Evolutionary conservation across 2,888 invertebrate species (phyloP), one percentile per base, ranked within the genome.

Genomic region (Eremobia ochroleuca): DNA sequence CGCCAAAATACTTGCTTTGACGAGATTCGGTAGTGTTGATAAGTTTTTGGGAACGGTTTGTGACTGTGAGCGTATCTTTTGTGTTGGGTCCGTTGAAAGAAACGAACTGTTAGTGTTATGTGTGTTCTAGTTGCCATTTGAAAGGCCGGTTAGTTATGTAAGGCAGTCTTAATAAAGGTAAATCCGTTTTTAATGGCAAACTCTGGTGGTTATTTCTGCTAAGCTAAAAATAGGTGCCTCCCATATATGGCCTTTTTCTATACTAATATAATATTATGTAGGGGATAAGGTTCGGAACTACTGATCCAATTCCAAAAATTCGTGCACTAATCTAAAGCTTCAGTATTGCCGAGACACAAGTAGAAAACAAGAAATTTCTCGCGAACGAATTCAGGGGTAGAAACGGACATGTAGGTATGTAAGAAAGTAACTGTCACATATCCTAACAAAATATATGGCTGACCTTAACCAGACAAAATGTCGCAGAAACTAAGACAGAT

Each of bases 1-100:
- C 92, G 91, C 92, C 90, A 91, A 93, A 93, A 92, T 91, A 93
- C 92, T 94, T 88, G 79, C 82, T 74, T 91, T 93, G 93, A 93
- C 92, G 91, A 92, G 92, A 90, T 87, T 81, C 88, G 74, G 83
- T 89, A 73, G 86, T 85, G 78, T 86, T 87, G 74, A 83, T 90
- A 87, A 82, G 71, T 82, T 76, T 88, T 87, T 46, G 58, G 58
- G n/a, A 65, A 62, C 72, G 55, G 46, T 61, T 76, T 55, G n/a
- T 31, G 21, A 15, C 46, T 28, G 11, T 62, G 15, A 59, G n/a
- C 25, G 28, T 58, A 61, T 15, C 25, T 52, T 65, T 49, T 64
- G 43, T 68, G 61, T 61, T 62, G 4, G 5, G 25, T 59, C 49
- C 3, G n/a, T 68, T 61, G 61, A 46, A 76, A 65, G 40, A 62